A percentile compares a stretch with the other conserved stretches of the same genome.
These are phyloP conservation scores for Apis cerana DNA, from an alignment of 1,140 invertebrate genomes.

Conservation along the genomic window DNA sequence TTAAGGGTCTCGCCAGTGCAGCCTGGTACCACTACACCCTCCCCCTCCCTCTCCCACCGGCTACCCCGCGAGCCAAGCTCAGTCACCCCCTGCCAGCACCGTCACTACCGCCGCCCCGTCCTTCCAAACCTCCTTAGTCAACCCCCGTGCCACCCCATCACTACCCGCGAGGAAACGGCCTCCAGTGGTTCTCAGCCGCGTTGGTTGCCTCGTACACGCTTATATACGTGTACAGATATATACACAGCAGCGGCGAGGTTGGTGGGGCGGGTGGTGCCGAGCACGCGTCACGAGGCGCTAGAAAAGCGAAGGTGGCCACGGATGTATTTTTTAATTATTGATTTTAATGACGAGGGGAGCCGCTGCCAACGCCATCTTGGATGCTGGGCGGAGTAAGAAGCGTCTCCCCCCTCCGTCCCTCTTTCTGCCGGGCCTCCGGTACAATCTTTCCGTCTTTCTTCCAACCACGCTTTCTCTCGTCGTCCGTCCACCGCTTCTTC, in stretches of 20 bases:
- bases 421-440: neutral
- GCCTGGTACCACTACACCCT: constrained; percentile 62
- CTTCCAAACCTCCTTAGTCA: constrained; percentile 34
- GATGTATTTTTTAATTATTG: constrained; percentile 83
- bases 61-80: constrained; percentile 19
- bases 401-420: constrained; percentile 54
- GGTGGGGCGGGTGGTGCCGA: constrained; percentile 55
- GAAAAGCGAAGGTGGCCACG: constrained; percentile 79
- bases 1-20: constrained; percentile 56
- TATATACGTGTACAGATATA: constrained; percentile 42
- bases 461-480: neutral
- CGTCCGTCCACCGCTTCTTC: constrained; percentile 57
- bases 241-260: neutral
- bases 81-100: constrained; percentile 44
- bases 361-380: constrained; percentile 80
- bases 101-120: constrained; percentile 22
- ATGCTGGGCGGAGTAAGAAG: constrained; percentile 82
- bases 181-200: constrained; percentile 56
- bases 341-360: constrained; percentile 82
- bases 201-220: constrained; percentile 34
- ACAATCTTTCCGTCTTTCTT: constrained; percentile 66
- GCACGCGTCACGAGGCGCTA: constrained; percentile 76
- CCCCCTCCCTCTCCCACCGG: neutral
- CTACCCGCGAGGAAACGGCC: constrained; percentile 45
- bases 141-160: constrained; percentile 48